Conservation (phyloP, 2,113 vertebrate species). For the Rattus rattus region DNA sequence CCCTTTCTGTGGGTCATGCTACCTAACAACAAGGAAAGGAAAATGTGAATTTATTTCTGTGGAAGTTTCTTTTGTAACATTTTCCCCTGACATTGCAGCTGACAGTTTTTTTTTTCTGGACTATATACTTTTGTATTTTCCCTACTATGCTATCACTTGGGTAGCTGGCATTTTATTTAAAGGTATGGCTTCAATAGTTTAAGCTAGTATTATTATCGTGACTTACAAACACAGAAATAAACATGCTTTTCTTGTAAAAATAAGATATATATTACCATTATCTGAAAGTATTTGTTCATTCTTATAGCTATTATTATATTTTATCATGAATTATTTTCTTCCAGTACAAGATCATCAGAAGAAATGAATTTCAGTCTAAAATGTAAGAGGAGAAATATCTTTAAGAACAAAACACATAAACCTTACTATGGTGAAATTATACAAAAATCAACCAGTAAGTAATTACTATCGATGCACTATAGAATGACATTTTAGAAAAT, state of each 20-base stretch:
- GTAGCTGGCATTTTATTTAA: conserved; percentile 5
- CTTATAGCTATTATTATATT: conserved; percentile 53
- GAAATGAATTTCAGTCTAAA: conserved; percentile 73
- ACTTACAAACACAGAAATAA: background rate
- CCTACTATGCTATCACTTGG: background rate
- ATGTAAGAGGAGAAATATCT: conserved; percentile 74
- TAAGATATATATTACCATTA: background rate
- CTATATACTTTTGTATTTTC: background rate
- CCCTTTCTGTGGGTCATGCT: background rate
- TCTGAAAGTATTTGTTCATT: background rate
- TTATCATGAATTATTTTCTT: conserved; percentile 61
- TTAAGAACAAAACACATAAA: conserved; percentile 75
- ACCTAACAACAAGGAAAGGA: background rate
- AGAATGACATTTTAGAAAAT: conserved; percentile 19
- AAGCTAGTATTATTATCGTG: background rate
- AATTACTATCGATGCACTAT: conserved; percentile 31
- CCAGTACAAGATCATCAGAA: conserved; percentile 58
- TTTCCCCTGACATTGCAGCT: background rate
- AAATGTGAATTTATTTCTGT: background rate
- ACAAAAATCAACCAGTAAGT: conserved; percentile 76
- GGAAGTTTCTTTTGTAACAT: background rate
- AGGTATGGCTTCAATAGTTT: background rate
- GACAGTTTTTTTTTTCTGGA: background rate
- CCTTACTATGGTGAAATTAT: conserved; percentile 55
- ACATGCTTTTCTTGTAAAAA: background rate